Percentiles rank a stretch among this genome's conserved stretches.
Evolutionary conservation across 2,888 invertebrate genomes (phyloP).

Genomic region (Drosophila austrosaltans): DNA sequence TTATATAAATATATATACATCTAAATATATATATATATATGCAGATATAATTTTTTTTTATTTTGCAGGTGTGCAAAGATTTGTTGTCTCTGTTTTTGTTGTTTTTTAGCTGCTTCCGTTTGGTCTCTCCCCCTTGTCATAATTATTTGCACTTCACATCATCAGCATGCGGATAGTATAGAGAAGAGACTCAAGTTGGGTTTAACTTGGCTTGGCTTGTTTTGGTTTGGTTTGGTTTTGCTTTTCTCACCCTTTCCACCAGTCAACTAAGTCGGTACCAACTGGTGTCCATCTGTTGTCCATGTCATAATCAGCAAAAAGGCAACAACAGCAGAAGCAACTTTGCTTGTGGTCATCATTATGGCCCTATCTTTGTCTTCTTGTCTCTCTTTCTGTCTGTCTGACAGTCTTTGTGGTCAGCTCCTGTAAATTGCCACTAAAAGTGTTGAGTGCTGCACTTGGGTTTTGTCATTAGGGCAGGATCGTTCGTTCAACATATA

Average conservation of each 20-base stretch:
- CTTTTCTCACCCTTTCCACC: not conserved
- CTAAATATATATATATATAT: not conserved
- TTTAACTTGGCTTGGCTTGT: no score
- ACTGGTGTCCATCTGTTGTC: slow-evolving; percentile 13
- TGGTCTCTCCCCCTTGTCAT: slow-evolving; percentile 55
- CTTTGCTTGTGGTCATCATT: slow-evolving; percentile 41
- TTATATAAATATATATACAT: slow-evolving; percentile 10
- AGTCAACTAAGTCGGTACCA: slow-evolving; percentile 2
- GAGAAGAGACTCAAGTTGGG: slow-evolving; percentile 13
- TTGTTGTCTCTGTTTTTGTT: slow-evolving; percentile 43
- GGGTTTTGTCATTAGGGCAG: slow-evolving; percentile 66
- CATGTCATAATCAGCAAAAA: slow-evolving; percentile 60
- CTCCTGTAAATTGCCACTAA: slow-evolving; percentile 80
- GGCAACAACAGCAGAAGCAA: slow-evolving; percentile 34
- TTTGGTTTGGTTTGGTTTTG: slow-evolving; percentile 2
- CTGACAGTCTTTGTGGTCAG: slow-evolving; percentile 66
- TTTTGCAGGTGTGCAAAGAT: slow-evolving; percentile 68
- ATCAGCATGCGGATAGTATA: slow-evolving; percentile 55
- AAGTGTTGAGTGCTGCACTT: slow-evolving; percentile 75
- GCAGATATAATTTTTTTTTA: slow-evolving; percentile 28
- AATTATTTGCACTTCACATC: slow-evolving; percentile 78
- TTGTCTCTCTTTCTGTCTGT: slow-evolving; percentile 17
- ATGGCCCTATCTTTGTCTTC: slow-evolving; percentile 39
- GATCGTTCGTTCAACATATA: not conserved
- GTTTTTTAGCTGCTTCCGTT: slow-evolving; percentile 62